Percentiles rank a stretch among this genome's conserved stretches.
These are phyloP conservation scores for Scaptomyza polygonia DNA, from an alignment of 2,888 invertebrate species.

Conservation along the genomic window DNA sequence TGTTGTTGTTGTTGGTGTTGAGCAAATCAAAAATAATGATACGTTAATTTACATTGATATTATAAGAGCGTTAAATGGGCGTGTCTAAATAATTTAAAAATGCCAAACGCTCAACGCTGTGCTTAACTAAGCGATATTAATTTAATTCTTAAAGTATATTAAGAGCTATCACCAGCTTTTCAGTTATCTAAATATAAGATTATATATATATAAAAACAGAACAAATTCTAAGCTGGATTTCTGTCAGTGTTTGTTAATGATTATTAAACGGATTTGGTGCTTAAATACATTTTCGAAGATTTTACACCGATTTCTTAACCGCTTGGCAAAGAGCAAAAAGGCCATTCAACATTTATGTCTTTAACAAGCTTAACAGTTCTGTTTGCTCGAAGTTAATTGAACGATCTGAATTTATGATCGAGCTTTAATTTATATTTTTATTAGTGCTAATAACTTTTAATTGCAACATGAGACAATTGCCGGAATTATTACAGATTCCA, in stretches of 20 bases:
- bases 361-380: background rate
- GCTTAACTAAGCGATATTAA: background rate
- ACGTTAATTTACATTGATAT: slow-evolving; percentile 54
- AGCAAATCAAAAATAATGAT: slow-evolving; percentile 38
- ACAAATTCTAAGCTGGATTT: background rate
- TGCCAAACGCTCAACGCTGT: background rate
- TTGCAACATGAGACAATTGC: background rate
- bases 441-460: slow-evolving; percentile 9
- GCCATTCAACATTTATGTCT: background rate
- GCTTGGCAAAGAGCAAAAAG: background rate
- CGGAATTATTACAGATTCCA: background rate
- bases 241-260: background rate
- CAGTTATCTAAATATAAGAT: background rate
- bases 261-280: background rate
- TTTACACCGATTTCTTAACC: background rate
- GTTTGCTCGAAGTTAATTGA: background rate
- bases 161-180: background rate
- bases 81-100: slow-evolving; percentile 17
- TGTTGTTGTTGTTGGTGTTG: slow-evolving; percentile 19
- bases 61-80: slow-evolving; percentile 18
- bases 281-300: too few relatives aligned
- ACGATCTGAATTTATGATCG: slow-evolving; percentile 1
- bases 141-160: background rate
- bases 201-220: background rate
- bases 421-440: slow-evolving; percentile 20